Conservation (phyloP, 2,888 invertebrate species). For the Lasioglossum pauxillum region DNA sequence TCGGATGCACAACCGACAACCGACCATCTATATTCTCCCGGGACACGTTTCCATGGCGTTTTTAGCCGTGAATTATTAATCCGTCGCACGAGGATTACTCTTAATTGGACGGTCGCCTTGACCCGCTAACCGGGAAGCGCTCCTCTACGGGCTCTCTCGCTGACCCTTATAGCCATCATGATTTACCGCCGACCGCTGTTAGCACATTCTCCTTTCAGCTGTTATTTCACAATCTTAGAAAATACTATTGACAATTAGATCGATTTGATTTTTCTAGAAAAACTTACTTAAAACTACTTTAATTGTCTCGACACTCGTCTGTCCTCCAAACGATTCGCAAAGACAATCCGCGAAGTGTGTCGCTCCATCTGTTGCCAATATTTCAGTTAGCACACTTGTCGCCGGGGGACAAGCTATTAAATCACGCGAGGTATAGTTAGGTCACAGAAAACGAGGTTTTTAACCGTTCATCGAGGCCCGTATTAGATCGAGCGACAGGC, state of each 20-base stretch:
- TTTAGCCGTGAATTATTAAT: conserved; percentile 15
- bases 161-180: background rate
- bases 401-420: background rate
- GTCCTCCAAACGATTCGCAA: background rate
- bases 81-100: background rate
- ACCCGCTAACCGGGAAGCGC: conserved; percentile 5
- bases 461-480: background rate
- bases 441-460: background rate
- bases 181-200: background rate
- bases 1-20: background rate
- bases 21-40: background rate
- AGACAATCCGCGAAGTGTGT: conserved; percentile 4
- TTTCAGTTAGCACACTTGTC: conserved; percentile 3
- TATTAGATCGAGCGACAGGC: background rate
- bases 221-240: background rate
- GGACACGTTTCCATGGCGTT: background rate
- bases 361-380: conserved; percentile 8
- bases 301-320: too few species aligned
- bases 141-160: background rate
- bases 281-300: too few species aligned
- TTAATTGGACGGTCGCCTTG: conserved; percentile 11
- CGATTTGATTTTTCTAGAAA: too few species aligned
- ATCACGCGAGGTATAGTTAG: background rate
- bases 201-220: background rate
- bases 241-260: background rate